A percentile compares a stretch with the other conserved stretches of the same genome.
phyloP scores from a whole-genome alignment of 1,140 invertebrate genomes.

The Lepidotrigona ventralis region DNA sequence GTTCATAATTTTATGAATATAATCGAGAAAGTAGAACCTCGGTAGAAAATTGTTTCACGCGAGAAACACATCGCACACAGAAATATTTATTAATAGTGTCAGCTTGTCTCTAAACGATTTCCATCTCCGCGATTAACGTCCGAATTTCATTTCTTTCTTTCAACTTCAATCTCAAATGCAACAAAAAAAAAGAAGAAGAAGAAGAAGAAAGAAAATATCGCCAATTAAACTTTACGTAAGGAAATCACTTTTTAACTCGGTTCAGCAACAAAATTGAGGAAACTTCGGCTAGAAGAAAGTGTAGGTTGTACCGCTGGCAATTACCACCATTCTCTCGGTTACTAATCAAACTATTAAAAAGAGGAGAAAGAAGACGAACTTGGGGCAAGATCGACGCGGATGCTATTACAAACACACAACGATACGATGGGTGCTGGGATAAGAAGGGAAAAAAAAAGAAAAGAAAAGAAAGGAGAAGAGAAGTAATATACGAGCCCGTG shows the following conservation, averaged over 20 bases:
- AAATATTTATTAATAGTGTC: not conserved
- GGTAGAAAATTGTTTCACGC: too few species aligned
- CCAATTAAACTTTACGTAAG: slow-evolving; percentile 10
- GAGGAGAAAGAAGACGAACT: not conserved
- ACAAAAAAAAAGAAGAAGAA: not conserved
- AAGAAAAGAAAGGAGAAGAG: not conserved
- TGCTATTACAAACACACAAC: not conserved
- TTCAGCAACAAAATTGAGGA: not conserved
- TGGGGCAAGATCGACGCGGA: not conserved
- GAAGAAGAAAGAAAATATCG: too few species aligned
- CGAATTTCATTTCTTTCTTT: not conserved
- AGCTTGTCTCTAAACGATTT: not conserved
- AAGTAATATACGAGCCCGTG: not conserved
- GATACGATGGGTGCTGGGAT: not conserved
- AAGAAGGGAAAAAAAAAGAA: slow-evolving; percentile 8
- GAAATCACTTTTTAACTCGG: not conserved
- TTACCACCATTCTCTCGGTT: not conserved
- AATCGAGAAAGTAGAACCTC: too few species aligned
- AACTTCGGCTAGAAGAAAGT: slow-evolving; percentile 17
- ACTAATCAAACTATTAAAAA: slow-evolving; percentile 7
- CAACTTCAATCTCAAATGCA: too few species aligned
- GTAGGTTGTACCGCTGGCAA: not conserved
- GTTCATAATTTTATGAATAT: too few species aligned
- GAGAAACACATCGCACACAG: too few species aligned
- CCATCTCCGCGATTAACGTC: not conserved